Percentiles rank a stretch among this genome's conserved stretches.
These are phyloP conservation scores for Madoqua kirkii DNA, from an alignment of 2,113 vertebrate genomes.

Conservation along the genomic window DNA sequence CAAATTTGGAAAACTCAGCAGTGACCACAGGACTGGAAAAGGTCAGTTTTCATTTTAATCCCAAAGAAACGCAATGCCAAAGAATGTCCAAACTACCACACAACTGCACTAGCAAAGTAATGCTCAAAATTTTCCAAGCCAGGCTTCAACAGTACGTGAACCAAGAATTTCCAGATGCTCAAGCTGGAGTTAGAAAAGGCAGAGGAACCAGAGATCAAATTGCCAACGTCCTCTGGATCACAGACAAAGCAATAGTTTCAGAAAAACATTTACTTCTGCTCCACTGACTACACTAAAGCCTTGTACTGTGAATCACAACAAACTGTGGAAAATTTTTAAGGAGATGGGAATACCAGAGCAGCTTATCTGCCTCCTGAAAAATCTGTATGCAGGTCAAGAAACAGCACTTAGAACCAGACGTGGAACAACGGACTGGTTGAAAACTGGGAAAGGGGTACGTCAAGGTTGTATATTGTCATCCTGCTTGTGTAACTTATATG, in stretches of 20 bases:
- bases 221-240: background rate
- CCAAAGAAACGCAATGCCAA: background rate
- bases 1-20: background rate
- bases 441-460: background rate
- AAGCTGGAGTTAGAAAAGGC: background rate
- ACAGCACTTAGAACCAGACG: background rate
- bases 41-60: background rate
- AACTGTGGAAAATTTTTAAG: background rate
- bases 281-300: background rate
- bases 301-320: background rate
- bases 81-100: background rate
- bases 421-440: fast-evolving
- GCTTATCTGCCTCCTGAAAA: background rate
- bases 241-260: background rate
- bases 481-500: background rate
- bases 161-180: background rate
- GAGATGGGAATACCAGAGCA: background rate
- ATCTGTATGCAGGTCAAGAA: background rate
- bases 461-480: background rate
- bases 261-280: background rate
- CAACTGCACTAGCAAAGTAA: background rate
- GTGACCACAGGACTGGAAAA: background rate
- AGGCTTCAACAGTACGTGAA: background rate
- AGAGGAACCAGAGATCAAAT: background rate
- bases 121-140: background rate